These are phyloP conservation scores for Nudaria mundana DNA, from an alignment of 2,888 invertebrate genomes.

Conservation along the genomic window DNA sequence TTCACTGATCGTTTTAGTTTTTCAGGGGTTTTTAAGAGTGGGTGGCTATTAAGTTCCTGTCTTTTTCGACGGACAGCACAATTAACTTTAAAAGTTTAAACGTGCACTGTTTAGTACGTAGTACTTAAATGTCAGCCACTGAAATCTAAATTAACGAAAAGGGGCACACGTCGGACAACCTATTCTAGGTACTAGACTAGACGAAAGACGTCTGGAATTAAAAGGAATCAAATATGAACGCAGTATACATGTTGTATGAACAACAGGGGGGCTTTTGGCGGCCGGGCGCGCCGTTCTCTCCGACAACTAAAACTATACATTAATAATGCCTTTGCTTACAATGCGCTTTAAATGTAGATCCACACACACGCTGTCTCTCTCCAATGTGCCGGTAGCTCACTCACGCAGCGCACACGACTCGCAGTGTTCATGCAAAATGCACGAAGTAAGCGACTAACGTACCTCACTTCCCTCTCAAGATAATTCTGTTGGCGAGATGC, in stretches of 20 bases:
- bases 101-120: too few species aligned
- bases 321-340: conserved; percentile 80
- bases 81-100: too few species aligned
- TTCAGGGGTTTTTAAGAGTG: too few species aligned
- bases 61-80: too few species aligned
- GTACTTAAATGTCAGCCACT: too few species aligned
- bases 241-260: conserved; percentile 75
- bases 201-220: conserved; percentile 74
- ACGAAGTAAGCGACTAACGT: conserved; percentile 61
- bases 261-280: conserved; percentile 60
- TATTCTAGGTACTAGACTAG: conserved; percentile 28
- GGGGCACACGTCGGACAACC: conserved; percentile 22
- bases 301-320: conserved; percentile 79
- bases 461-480: conserved; percentile 63
- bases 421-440: conserved; percentile 70
- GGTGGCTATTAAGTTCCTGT: too few species aligned
- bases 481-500: conserved; percentile 49
- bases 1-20: too few species aligned
- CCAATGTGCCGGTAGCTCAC: conserved; percentile 42
- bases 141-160: background rate
- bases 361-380: conserved; percentile 56
- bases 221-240: conserved; percentile 79
- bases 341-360: conserved; percentile 81
- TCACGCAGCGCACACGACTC: conserved; percentile 52
- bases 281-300: conserved; percentile 66